Base-by-base conservation (phyloP, 92 coral and sea anemone genomes). In the Porites divaricata region DNA sequence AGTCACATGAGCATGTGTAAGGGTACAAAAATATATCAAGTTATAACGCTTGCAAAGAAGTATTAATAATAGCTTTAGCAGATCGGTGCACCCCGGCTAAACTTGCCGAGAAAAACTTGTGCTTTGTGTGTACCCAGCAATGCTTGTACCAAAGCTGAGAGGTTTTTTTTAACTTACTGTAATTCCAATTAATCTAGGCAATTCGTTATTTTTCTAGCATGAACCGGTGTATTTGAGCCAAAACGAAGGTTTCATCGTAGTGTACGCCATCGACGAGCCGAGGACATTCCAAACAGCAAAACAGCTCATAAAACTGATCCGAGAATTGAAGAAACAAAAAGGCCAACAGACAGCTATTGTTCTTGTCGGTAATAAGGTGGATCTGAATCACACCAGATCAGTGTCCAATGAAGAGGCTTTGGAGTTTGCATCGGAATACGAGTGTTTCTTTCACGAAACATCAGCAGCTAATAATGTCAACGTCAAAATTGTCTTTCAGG, bases 191-290 rank as follows among this genome's bases (percentile, higher is more conserved):
- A 75, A 23, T 65, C 13, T 16, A 16, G 23, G 22, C 35, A 28
- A 56, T 48, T 14, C 52, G 51, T 73, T 19, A 68, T 78, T 71
- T 53, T 79, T 52, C 57, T 56, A 94, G 95, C 86, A 94, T 65
- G 95, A 94, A 75, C 98, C 98, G 3, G 95, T 94, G 62, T 94
- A 94, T 58, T 77, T 92, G 80, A 94, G 86, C 86, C 95, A 92
- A 54, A 92, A 94, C 80, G 95, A 94, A 65, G 98, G 98, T 6
- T 94, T 94, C 50, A 78, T 94, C 74, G 94, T 94, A n/a, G 95
- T 92, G 2, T 94, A 92, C 74, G 85, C 95, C 81, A 93, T 94
- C 61, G 93, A 93, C 66, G 95, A 94, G 35, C 89, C 88, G 23
- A 53, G 95, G 71, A 90, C 95, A 69, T 94, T 90, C 67, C 92